phyloP scores from a whole-genome alignment of 92 coral and sea anemone species.

The Isaurus tuberculatus region DNA sequence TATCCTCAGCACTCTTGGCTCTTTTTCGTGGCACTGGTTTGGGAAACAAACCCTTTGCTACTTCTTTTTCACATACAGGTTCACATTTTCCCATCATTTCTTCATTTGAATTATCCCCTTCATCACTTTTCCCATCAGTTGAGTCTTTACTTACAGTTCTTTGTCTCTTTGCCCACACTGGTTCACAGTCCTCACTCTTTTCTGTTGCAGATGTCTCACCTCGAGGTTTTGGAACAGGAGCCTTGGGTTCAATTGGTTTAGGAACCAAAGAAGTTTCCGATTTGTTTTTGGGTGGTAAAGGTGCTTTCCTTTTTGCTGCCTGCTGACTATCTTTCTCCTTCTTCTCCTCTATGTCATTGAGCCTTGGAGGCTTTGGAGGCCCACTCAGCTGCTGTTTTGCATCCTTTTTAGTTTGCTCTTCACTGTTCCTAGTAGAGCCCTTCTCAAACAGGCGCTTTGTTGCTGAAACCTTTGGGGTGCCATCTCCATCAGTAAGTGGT shows the following conservation, averaged over 20 bases:
- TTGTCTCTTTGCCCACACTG: constrained; percentile 36
- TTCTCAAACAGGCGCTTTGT: constrained; percentile 77
- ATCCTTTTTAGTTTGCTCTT: not conserved
- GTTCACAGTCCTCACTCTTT: constrained; percentile 27
- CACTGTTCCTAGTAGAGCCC: constrained; percentile 1
- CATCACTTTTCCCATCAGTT: constrained; percentile 11
- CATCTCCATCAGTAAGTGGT: constrained; percentile 17
- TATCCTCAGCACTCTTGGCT: constrained; percentile 30
- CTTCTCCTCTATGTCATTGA: constrained; percentile 43
- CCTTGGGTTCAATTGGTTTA: not conserved
- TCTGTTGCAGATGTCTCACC: constrained; percentile 18
- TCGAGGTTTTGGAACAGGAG: constrained; percentile 36
- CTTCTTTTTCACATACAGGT: not conserved
- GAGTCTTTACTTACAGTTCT: not conserved
- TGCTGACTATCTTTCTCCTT: constrained; percentile 39
- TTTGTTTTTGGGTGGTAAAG: constrained; percentile 62
- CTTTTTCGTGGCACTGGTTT: constrained; percentile 32
- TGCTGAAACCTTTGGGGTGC: constrained; percentile 70
- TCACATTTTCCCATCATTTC: not conserved
- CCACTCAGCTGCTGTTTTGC: constrained; percentile 46
- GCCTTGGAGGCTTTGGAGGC: constrained; percentile 87
- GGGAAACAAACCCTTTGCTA: not conserved
- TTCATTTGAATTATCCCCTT: not conserved
- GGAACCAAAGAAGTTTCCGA: not conserved
- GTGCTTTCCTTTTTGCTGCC: constrained; percentile 77